Evolutionary conservation across 2,888 invertebrate species (phyloP), one percentile per base, ranked within the genome.

Genomic region (Drosophila acutilabella): DNA sequence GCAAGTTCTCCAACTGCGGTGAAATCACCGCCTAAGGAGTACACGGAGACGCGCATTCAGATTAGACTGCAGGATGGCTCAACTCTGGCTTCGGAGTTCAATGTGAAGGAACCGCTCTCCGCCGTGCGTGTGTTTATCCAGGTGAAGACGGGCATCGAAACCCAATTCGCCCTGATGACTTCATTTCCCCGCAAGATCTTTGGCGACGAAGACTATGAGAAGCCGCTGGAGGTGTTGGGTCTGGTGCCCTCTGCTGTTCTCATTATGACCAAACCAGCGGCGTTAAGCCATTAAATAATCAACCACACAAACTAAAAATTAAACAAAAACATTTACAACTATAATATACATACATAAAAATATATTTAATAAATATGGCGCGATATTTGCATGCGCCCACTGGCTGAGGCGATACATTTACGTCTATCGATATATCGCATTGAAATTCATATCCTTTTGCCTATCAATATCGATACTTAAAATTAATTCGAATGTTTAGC

Each of bases 121-220:
- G 93, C 94, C n/a, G 93, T 94, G 42, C 92, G 93, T 4, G 82
- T 62, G 51, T 92, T 59, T 48, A 92, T 69, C 62, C 89, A 57
- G 83, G 81, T 86, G 18, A 77, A 88, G 20, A 89, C 91, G 8
- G 90, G 90, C n/a, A 89, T 91, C 48, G 94, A 93, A 5, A 71
- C 80, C 4, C 87, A 84, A 59, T 97, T 97, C 88, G 93, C 94
- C 0, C 93, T 98, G 66, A 96, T 96, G 70, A 98, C 98, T 2
- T 96, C 95, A 88, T 99, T 97, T 93, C 98, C 99, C 14, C 96
- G 95, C 90, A 97, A 96, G 93, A 94, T 98, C 75, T 98, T 98
- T 91, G 94, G 94, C 2, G 94, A 93, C 1, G 97, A 97, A 1
- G 98, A 99, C 91, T 98, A 97, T 92, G 96, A 97, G 66, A 96